Base-by-base conservation (phyloP, 2,113 vertebrate genomes). In the Ailurus styani region DNA sequence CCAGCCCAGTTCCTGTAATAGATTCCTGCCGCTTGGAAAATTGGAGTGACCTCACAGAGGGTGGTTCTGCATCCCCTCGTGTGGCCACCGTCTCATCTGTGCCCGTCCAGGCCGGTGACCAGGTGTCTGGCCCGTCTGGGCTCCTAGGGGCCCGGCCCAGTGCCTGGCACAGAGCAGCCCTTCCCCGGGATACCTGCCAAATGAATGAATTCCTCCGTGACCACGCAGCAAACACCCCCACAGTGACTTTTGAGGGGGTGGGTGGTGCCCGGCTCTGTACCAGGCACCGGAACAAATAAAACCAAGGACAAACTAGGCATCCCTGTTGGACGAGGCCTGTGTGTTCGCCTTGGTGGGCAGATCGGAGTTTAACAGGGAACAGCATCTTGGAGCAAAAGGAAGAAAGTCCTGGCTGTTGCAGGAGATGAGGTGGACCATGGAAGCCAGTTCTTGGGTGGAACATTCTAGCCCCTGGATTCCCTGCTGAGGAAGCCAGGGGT, bases 41-140 rank as follows among this genome's bases (percentile, higher is more conserved):
- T 12, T 31, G 75, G 40, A 75, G 57, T 0, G 23, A 52, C 29
- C 40, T 8, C 27, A 2, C 13, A 31, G 66, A 13, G 0, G 0
- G 15, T 10, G 17, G 52, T 13, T 40, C 27, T 47, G 8, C 11
- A 0, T 62, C 12, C 15, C 0, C 5, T 11, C 3, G 7, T 27
- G 8, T 57, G 54, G 18, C 34, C 6, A 9, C n/a, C 10, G 3
- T 21, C 6, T 4, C 23, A n/a, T 21, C n/a, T 10, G 27, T 1
- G 17, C 47, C 62, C 31, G 37, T 37, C 13, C 2, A 45, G 75
- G 52, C 70, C 55, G 29, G 55, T 0, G 10, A 8, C 0, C 0
- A 1, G 25, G 11, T 45, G 11, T 68, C 72, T 68, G 79, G 40
- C 18, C 31, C 5, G 13, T 42, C 10, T 27, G 3, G 6, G 6